Base-by-base conservation (phyloP, 2,797 vertebrate species). In the Eupleurogrammus muticus region DNA sequence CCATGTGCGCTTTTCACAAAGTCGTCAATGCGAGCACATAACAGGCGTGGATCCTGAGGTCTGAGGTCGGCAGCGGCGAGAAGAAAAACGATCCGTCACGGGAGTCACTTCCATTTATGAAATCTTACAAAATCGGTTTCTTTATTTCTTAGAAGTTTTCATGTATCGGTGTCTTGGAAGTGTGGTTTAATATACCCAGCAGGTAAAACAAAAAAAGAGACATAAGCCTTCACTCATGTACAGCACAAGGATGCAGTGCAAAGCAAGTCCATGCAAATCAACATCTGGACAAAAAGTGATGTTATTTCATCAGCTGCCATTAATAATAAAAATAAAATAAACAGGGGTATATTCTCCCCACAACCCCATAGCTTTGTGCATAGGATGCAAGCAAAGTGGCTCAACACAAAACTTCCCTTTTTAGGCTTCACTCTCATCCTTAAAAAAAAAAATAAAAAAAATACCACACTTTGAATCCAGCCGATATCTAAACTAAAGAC, bases 41-140 rank as follows among this genome's bases (percentile, higher is more conserved):
- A 42, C 61, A 67, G 54, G n/a, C 62, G 44, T 59, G 66, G 75
- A 70, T 82, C 20, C 52, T 36, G 40, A 71, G 72, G 70, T 84
- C 66, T 46, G n/a, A 49, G 85, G 78, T 87, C 79, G 84, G 38
- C 21, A 10, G 53, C 7, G 1, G 65, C 61, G 73, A 66, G 58
- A 79, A 79, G 47, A 82, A 82, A n/a, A 83, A 72, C 74, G 70
- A 84, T 83, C 85, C 84, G 75, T 87, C 74, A 74, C 63, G 69
- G 49, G 32, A 70, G 70, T 83, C 61, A 44, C 52, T 46, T 62
- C 12, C 2, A 4, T 50, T 21, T 65, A 17, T 53, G 32, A 55
- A 77, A 52, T 63, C 49, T 32, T 54, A 69, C 34, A 52, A 38
- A 68, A 70, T 68, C 38, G 56, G 5, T 17, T 13, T 46, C 59